Percentiles rank a stretch among this genome's conserved stretches.
Conservation (phyloP, 2,113 vertebrate genomes). For the Triplophysa tibetana region DNA sequence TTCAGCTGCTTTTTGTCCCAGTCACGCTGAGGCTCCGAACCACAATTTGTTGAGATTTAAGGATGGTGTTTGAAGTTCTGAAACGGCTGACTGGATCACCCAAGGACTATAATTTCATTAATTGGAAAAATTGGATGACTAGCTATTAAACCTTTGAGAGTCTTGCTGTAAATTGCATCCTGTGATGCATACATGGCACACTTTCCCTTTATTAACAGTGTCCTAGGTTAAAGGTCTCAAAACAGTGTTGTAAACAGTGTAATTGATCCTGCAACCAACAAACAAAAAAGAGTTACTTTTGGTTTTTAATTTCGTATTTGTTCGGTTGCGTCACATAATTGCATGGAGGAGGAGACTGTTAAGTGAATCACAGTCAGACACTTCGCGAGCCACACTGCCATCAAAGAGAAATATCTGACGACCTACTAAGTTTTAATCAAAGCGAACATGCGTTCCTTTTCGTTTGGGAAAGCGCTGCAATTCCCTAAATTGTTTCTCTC, state of each 20-base stretch:
- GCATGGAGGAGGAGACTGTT: conserved; percentile 42
- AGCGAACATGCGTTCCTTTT: conserved; percentile 61
- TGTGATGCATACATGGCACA: not conserved
- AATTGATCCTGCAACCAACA: conserved; percentile 51
- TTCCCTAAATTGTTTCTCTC: conserved; percentile 44
- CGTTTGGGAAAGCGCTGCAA: conserved; percentile 43
- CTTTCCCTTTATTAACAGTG: not conserved
- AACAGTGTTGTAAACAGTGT: conserved; percentile 35
- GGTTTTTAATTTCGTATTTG: not conserved
- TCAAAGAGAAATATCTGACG: conserved; percentile 60
- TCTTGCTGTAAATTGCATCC: conserved; percentile 1
- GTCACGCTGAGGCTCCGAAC: not conserved
- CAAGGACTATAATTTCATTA: conserved; percentile 32
- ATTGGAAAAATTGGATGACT: conserved; percentile 27
- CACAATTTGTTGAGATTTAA: conserved; percentile 24
- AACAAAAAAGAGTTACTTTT: conserved; percentile 50
- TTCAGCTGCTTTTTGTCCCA: not conserved
- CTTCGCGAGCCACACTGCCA: conserved; percentile 31
- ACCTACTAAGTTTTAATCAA: conserved; percentile 60
- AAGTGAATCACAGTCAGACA: conserved; percentile 36
- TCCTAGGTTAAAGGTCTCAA: conserved; percentile 14
- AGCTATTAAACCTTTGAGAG: conserved; percentile 23
- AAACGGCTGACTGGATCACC: conserved; percentile 1
- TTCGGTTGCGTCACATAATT: conserved; percentile 65
- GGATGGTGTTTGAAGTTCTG: not conserved